A percentile compares a stretch with the other conserved stretches of the same genome.
These are phyloP conservation scores for Callipepla squamata DNA, from an alignment of 2,113 vertebrate species.

Conservation along the genomic window DNA sequence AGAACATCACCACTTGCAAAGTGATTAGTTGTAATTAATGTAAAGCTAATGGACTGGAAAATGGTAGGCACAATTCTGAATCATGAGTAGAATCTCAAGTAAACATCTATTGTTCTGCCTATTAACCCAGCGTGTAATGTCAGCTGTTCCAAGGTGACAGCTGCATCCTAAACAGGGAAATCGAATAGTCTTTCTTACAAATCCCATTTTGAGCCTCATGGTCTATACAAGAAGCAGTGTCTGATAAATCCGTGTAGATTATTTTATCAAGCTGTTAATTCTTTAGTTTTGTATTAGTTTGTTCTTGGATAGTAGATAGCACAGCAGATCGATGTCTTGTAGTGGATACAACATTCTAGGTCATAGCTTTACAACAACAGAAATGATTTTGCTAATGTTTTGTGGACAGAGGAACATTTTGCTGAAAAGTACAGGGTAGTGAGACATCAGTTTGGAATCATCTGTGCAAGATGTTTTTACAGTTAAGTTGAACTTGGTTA, in stretches of 20 bases:
- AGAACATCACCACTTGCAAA: not conserved
- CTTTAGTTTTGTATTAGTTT: not conserved
- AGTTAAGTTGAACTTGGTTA: not conserved
- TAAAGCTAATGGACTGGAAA: not conserved
- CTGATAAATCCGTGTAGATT: not conserved
- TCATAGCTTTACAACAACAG: not conserved
- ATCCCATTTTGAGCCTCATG: not conserved
- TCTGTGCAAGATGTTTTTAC: not conserved
- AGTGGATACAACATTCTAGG: not conserved
- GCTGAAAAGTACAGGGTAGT: not conserved
- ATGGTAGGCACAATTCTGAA: not conserved
- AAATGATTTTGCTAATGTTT: not conserved
- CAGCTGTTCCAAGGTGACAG: not conserved
- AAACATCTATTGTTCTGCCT: not conserved
- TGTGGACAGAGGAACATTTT: not conserved
- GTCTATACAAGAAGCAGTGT: not conserved
- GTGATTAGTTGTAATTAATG: not conserved
- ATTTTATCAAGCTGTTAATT: not conserved
- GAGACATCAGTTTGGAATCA: not conserved
- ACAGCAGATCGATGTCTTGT: not conserved
- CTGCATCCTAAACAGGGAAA: not conserved
- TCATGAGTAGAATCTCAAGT: not conserved
- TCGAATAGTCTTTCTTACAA: not conserved
- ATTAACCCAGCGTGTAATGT: not conserved
- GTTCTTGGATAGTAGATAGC: not conserved